Conservation (phyloP, 2,797 vertebrate genomes). For the Premnoplex brunnescens region DNA sequence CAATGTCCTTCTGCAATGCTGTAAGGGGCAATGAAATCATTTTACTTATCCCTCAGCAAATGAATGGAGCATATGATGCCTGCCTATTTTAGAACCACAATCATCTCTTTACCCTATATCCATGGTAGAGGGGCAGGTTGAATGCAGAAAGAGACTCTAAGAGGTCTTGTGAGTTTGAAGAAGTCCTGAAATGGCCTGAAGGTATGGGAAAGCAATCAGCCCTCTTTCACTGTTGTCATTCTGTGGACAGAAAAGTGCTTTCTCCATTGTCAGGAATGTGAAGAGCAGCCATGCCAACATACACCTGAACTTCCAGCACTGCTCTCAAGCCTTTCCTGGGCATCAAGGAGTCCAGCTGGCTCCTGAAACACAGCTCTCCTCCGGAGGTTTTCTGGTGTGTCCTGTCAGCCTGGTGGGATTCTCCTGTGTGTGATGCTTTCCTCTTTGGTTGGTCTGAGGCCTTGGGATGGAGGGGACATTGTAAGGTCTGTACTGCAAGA, state of each 20-base stretch:
- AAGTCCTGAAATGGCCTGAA: not conserved
- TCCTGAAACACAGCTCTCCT: not conserved
- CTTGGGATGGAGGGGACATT: not conserved
- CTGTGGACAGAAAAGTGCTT: not conserved
- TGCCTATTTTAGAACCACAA: not conserved
- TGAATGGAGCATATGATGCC: accelerated
- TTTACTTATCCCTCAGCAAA: not conserved
- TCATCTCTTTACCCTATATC: not conserved
- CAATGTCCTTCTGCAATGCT: not conserved
- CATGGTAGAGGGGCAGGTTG: not conserved
- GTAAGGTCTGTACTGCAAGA: accelerated
- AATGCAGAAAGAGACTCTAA: not conserved
- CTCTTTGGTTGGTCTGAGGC: not conserved
- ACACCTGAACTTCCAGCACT: not conserved
- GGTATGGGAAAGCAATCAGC: not conserved
- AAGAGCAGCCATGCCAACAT: not conserved
- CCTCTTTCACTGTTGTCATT: not conserved
- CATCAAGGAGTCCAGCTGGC: not conserved
- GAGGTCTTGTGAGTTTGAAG: not conserved
- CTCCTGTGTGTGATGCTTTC: not conserved
- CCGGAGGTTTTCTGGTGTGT: not conserved
- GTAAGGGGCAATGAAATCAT: not conserved
- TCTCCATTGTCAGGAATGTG: not conserved
- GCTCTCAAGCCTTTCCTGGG: not conserved
- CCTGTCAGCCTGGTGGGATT: not conserved